Base-by-base conservation (phyloP, 2,113 vertebrate genomes). In the Neofelis nebulosa region DNA sequence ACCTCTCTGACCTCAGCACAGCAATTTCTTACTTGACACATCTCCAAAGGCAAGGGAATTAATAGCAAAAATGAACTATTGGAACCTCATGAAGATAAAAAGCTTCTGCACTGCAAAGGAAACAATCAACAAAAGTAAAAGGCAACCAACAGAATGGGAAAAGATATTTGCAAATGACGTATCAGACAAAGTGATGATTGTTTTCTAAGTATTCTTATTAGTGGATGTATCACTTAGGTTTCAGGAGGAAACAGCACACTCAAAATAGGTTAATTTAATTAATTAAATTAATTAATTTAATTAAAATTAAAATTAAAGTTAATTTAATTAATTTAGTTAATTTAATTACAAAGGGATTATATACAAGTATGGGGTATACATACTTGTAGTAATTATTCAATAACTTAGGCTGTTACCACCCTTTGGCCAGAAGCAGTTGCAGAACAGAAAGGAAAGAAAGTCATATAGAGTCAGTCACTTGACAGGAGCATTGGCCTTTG, bases 191-290 rank as follows among this genome's bases (percentile, higher is more conserved):
- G 45, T 45, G 45, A 45, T 89, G 9, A 73, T 55, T 84, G 7
- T 48, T 52, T 91, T 93, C 65, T 45, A 88, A 84, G 21, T 84
- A 68, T 82, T 55, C 57, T 88, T 94, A 50, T 85, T 71, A 84
- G 55, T 92, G 11, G 7, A 83, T 80, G 27, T 33, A 57, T 68
- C 9, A 66, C 55, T 66, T 61, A n/a, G 50, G 48, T 94, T 57
- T 31, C 33, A 61, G 85, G 33, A 96, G 69, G 57, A 84, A 94
- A 76, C 0, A 57, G 11, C 41, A 95, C 27, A 48, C 14, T 92
- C 45, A 52, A 82, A 94, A 57, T 21, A 92, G 29, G 23, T 80
- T 45, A 73, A 85, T 94, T 92, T 38, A 38, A 38, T 38, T 38
- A 38, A 38, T 38, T 38, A 4, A 38, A 38, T 38, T 38, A 38